phyloP scores from a whole-genome alignment of 2,888 invertebrate genomes.

The Exephanes ischioxanthus region DNA sequence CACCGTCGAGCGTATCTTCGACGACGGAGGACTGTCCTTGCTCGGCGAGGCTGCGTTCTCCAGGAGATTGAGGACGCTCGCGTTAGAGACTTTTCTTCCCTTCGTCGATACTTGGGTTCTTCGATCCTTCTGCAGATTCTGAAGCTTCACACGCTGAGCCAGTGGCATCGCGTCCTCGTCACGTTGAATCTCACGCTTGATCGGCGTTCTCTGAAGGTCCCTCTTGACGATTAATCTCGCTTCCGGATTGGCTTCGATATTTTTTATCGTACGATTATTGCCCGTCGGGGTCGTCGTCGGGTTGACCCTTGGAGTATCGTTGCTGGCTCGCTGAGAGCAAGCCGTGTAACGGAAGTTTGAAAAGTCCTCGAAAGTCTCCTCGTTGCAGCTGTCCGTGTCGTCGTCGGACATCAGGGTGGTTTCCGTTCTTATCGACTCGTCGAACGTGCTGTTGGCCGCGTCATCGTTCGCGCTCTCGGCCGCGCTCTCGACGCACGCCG shows the following conservation, averaged over 20 bases:
- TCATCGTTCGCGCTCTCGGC: background rate
- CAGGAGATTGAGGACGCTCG: constrained; percentile 74
- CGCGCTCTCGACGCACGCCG: background rate
- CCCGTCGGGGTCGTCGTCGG: constrained; percentile 12
- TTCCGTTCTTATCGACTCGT: constrained; percentile 70
- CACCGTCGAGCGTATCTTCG: constrained; percentile 67
- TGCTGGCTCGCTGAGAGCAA: background rate
- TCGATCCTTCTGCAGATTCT: constrained; percentile 58
- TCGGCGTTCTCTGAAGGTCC: constrained; percentile 36
- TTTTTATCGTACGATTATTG: background rate
- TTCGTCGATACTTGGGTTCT: constrained; percentile 42
- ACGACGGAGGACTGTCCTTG: constrained; percentile 81
- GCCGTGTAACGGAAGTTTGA: constrained; percentile 50
- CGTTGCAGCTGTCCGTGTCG: constrained; percentile 78
- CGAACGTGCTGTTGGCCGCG: constrained; percentile 50
- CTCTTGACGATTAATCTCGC: constrained; percentile 19
- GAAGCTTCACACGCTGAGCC: constrained; percentile 56
- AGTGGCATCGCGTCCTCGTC: constrained; percentile 50
- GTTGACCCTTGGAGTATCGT: background rate
- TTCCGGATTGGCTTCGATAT: constrained; percentile 18
- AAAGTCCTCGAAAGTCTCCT: constrained; percentile 73
- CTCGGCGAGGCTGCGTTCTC: constrained; percentile 81
- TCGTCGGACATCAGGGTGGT: constrained; percentile 74
- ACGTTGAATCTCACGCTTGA: constrained; percentile 25
- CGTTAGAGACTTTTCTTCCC: constrained; percentile 54